Evolutionary conservation across 2,888 invertebrate genomes (phyloP), one percentile per base, ranked within the genome.

Genomic region (Odontothrips loti): DNA sequence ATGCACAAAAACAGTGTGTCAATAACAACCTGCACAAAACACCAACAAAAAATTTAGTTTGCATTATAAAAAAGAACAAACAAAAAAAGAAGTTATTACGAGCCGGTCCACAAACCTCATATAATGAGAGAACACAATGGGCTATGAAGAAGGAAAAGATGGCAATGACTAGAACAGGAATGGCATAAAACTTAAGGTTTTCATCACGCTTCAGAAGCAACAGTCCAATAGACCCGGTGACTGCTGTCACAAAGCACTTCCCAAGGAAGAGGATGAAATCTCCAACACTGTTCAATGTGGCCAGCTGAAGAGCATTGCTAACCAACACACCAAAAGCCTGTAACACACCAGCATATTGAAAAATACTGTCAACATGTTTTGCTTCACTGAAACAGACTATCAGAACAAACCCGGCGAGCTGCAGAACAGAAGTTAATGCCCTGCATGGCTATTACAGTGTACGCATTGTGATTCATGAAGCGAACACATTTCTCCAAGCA

Each of bases 1-100:
- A 96, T 95, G 87, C 98, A 98, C 83, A 98, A 88, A 88, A 98
- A 95, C 81, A 98, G 89, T 0, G 98, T 96, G 87, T 98, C 97
- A 11, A 98, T 94, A 15, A 97, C 95, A 93, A 97, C 96, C 96
- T 97, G 87, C 68, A 89, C 88, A 83, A 83, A 82, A 34, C 83
- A 79, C 82, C 82, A 81, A n/a, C 75, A 75, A 83, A 81, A 81
- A 80, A 75, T n/a, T 79, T 82, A 79, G 29, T 8, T 34, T 80
- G 23, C 75, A 29, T 12, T n/a, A n/a, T n/a, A n/a, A n/a, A n/a
- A n/a, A n/a, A n/a, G n/a, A 47, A 34, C 27, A n/a, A 79, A 79
- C 6, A 51, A 43, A 47, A 82, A 0, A 47, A 81, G 17, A 47
- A 20, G 29, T 10, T 23, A 78, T n/a, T 27, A 81, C 1, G n/a